Evolutionary conservation across 2,113 vertebrate species (phyloP).

Genomic region (Cottus gobio): DNA sequence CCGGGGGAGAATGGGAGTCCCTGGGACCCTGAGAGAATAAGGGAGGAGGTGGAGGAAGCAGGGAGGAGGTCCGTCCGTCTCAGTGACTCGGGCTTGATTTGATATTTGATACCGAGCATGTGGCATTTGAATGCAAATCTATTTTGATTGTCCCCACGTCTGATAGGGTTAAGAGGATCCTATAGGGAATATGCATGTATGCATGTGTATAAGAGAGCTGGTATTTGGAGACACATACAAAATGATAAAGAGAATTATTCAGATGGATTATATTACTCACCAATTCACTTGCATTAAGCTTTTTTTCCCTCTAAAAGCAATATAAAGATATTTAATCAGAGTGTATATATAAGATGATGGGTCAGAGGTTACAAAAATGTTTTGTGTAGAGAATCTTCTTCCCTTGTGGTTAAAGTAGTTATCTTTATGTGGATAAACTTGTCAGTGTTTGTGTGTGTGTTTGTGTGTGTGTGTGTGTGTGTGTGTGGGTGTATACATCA

Average conservation of each 20-base stretch:
- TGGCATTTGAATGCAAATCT: slow-evolving; percentile 84
- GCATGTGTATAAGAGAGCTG: slow-evolving; percentile 57
- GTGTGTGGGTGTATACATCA: background rate
- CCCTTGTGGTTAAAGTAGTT: slow-evolving; percentile 30
- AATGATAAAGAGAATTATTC: slow-evolving; percentile 83
- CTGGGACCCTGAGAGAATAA: slow-evolving; percentile 67
- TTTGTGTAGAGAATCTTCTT: slow-evolving; percentile 51
- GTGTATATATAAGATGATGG: slow-evolving; percentile 92
- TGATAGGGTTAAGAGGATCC: slow-evolving; percentile 78
- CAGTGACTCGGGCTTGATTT: slow-evolving; percentile 76
- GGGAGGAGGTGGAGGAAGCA: slow-evolving; percentile 44
- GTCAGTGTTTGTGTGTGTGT: slow-evolving; percentile 2
- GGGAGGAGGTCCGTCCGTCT: slow-evolving; percentile 73
- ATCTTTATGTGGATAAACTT: slow-evolving; percentile 9
- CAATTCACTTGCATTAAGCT: slow-evolving; percentile 91
- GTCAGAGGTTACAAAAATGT: slow-evolving; percentile 84
- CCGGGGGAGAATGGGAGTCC: slow-evolving; percentile 70
- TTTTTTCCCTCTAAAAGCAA: slow-evolving; percentile 89
- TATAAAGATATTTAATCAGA: slow-evolving; percentile 89
- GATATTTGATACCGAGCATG: slow-evolving; percentile 82
- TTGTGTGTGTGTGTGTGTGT: too few species aligned
- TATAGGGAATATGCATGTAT: slow-evolving; percentile 77
- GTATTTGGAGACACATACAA: slow-evolving; percentile 43
- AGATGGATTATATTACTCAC: slow-evolving; percentile 90
- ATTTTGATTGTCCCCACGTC: slow-evolving; percentile 78